Conservation (phyloP, 2,113 vertebrate genomes). For the Myotis brandtii region DNA sequence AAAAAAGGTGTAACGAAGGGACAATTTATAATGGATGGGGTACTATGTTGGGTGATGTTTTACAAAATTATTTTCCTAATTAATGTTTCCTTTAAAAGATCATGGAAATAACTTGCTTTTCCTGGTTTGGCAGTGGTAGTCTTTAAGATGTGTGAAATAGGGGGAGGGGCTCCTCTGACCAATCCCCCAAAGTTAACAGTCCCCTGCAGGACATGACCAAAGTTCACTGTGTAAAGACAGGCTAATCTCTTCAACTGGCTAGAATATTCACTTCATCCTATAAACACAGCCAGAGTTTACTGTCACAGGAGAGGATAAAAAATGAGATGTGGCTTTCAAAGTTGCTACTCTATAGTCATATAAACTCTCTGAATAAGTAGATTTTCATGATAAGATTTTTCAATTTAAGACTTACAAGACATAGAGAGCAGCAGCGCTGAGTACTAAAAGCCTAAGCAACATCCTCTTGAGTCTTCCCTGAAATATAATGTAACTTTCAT, state of each 20-base stretch:
- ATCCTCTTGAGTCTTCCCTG: not conserved
- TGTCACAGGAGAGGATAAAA: not conserved
- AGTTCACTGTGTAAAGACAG: not conserved
- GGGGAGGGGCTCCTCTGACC: not conserved
- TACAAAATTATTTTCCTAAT: slow-evolving; percentile 22
- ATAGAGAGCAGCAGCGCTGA: not conserved
- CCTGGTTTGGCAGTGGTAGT: not conserved
- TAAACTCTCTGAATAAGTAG: not conserved
- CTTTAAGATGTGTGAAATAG: not conserved
- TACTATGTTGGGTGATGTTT: not conserved
- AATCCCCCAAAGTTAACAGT: not conserved
- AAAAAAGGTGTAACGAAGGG: not conserved
- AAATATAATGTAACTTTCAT: slow-evolving; percentile 33
- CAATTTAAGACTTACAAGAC: not conserved
- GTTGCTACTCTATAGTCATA: not conserved
- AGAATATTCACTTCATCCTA: slow-evolving; percentile 5
- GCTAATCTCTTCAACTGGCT: slow-evolving; percentile 5
- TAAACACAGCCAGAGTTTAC: not conserved
- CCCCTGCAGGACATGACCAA: not conserved
- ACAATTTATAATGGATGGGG: not conserved
- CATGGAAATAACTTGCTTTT: slow-evolving; percentile 29
- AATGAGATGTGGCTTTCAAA: slow-evolving; percentile 21
- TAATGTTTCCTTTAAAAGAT: not conserved
- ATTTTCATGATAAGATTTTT: not conserved
- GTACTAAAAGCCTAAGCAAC: slow-evolving; percentile 29